A percentile compares a stretch with the other conserved stretches of the same genome.
These are phyloP conservation scores for Eidolon helvum DNA, from an alignment of 2,113 vertebrate genomes.

Conservation along the genomic window DNA sequence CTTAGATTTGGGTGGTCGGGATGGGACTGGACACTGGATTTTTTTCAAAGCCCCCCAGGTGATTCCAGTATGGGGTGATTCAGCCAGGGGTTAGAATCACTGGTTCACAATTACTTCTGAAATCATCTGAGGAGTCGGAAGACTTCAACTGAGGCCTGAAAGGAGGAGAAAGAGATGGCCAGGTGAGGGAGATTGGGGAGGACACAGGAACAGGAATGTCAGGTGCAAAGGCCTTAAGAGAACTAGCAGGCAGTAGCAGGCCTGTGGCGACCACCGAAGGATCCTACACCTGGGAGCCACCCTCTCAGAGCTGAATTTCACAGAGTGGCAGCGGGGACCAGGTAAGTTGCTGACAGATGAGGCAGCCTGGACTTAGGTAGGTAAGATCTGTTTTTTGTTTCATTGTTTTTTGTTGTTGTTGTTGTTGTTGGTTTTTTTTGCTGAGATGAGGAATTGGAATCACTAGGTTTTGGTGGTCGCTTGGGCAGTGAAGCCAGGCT, in stretches of 20 bases:
- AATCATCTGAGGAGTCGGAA: not conserved
- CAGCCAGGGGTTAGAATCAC: not conserved
- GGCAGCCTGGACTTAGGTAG: not conserved
- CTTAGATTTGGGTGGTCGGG: not conserved
- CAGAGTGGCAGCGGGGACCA: fast-evolving
- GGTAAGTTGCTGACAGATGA: not conserved
- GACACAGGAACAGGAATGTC: not conserved
- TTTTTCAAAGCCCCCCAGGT: not conserved
- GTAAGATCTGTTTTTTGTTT: not conserved
- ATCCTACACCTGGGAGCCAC: not conserved
- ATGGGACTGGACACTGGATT: not conserved
- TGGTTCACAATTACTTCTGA: not conserved
- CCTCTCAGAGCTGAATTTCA: not conserved
- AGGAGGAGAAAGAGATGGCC: not conserved
- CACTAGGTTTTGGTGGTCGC: not conserved
- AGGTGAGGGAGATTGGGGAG: not conserved
- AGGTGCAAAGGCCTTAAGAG: not conserved
- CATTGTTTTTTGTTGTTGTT: too few species aligned
- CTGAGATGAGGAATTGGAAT: not conserved
- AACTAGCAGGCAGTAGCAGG: fast-evolving
- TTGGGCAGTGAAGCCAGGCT: not conserved
- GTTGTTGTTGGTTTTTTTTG: too few species aligned
- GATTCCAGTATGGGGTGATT: not conserved
- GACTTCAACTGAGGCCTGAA: not conserved
- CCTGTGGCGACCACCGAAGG: fast-evolving